Evolutionary conservation across 2,888 invertebrate species (phyloP).

Genomic region (Mythimna vitellina): DNA sequence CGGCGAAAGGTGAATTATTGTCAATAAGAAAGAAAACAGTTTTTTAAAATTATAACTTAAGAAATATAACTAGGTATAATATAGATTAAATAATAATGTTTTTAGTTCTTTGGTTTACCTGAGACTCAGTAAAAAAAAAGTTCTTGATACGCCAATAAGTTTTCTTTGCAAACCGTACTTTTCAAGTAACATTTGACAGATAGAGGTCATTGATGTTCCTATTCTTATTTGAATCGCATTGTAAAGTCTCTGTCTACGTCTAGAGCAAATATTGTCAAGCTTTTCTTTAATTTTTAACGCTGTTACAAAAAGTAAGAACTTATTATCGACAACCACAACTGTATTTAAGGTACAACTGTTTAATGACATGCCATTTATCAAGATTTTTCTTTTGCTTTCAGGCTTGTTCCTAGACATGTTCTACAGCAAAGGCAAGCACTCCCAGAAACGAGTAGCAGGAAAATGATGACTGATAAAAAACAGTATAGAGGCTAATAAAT

Average conservation of each 20-base stretch:
- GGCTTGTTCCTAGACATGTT: conserved; percentile 95
- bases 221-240: too few species aligned
- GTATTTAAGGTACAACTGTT: background rate
- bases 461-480: conserved; percentile 70
- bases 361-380: background rate
- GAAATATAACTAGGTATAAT: too few species aligned
- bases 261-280: background rate
- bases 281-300: background rate
- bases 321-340: background rate
- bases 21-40: too few species aligned
- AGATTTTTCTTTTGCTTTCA: conserved; percentile 80
- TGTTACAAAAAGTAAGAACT: background rate
- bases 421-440: conserved; percentile 90
- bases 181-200: too few species aligned
- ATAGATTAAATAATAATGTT: too few species aligned
- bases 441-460: conserved; percentile 72
- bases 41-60: too few species aligned
- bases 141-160: too few species aligned
- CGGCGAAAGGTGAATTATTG: too few species aligned
- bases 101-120: too few species aligned
- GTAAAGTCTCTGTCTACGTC: background rate
- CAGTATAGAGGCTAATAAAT: conserved; percentile 28
- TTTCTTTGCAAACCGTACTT: too few species aligned
- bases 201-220: too few species aligned
- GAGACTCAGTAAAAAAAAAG: too few species aligned